A percentile compares a stretch with the other conserved stretches of the same genome.
Evolutionary conservation across 2,797 vertebrate genomes (phyloP).

Genomic region (Crenuchus spilurus): DNA sequence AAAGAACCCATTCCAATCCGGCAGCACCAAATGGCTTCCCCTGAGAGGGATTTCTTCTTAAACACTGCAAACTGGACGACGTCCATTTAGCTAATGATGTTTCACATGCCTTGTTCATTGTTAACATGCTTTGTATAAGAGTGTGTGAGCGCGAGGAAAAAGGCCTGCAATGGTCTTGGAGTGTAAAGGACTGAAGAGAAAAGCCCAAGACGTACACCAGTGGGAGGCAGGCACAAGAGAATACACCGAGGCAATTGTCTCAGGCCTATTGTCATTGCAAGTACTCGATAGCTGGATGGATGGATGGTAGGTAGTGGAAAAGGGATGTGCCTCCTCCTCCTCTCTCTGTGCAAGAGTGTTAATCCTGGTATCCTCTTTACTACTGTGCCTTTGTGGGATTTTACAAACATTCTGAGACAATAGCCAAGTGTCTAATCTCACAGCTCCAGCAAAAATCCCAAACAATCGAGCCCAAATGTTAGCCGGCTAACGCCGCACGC

Average conservation of each 20-base stretch:
- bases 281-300: conserved; percentile 54
- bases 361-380: conserved; percentile 84
- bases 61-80: conserved; percentile 63
- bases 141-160: neutral
- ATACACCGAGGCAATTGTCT: conserved; percentile 8
- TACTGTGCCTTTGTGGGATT: conserved; percentile 77
- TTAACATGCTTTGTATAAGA: conserved; percentile 57
- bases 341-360: conserved; percentile 66
- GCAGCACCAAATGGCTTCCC: conserved; percentile 15
- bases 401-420: conserved; percentile 84
- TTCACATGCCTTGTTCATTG: conserved; percentile 30
- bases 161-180: conserved; percentile 6
- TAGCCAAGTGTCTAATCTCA: conserved; percentile 80
- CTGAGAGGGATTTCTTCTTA: conserved; percentile 55
- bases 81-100: conserved; percentile 70
- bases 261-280: conserved; percentile 65
- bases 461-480: conserved; percentile 78
- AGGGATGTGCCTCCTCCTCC: conserved; percentile 38
- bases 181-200: conserved; percentile 49
- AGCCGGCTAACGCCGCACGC: conserved; percentile 75
- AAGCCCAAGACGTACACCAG: conserved; percentile 64
- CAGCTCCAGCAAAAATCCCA: conserved; percentile 83
- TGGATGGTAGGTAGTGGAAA: conserved; percentile 47
- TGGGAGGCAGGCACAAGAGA: conserved; percentile 67
- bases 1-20: neutral